Base-by-base conservation (phyloP, 2,888 invertebrate genomes). In the Andrena bicolor region DNA sequence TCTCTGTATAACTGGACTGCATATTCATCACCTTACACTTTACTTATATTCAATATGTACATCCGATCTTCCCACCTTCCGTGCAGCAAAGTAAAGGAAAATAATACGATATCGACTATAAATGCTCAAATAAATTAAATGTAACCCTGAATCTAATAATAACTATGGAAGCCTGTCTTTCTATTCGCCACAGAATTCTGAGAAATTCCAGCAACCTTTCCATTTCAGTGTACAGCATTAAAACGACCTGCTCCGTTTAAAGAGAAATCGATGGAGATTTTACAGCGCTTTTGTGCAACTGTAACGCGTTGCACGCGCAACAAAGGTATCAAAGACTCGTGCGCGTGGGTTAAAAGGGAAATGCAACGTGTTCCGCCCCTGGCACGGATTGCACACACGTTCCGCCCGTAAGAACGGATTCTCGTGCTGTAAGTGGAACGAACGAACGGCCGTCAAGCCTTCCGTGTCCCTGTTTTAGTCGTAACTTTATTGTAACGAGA, bases 401-500 rank as follows among this genome's bases (percentile, higher is more conserved):
- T 73, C 61, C 69, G 71, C 16, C 56, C 61, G 49, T 71, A 77
- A 82, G 79, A 76, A 80, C 83, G 76, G 74, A 78, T 83, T 85
- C 72, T 78, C 76, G 75, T 74, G 74, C 41, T 16, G 70, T 68
- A 68, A 76, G 77, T 64, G 69, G 83, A 70, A 68, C 63, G 63
- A 56, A 56, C 60, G 56, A 63, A 48, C 69, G 53, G 69, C 61
- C 74, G 74, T 64, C 69, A 51, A 51, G 56, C 58, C 61, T 83
- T 81, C 61, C 76, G 82, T 72, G 76, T 76, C 49, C 73, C 78
- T 75, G 63, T 71, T 79, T 83, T 69, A 70, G 63, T 65, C 81
- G 83, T 71, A 83, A 87, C 77, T 86, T 83, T 86, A 83, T 82
- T 83, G 81, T 82, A 85, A 83, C 87, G 78, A 85, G 81, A 58